These are phyloP conservation scores for Sanderia malayensis DNA, from an alignment of 30 jellyfish, hydroid and myxozoan genomes.

Conservation along the genomic window DNA sequence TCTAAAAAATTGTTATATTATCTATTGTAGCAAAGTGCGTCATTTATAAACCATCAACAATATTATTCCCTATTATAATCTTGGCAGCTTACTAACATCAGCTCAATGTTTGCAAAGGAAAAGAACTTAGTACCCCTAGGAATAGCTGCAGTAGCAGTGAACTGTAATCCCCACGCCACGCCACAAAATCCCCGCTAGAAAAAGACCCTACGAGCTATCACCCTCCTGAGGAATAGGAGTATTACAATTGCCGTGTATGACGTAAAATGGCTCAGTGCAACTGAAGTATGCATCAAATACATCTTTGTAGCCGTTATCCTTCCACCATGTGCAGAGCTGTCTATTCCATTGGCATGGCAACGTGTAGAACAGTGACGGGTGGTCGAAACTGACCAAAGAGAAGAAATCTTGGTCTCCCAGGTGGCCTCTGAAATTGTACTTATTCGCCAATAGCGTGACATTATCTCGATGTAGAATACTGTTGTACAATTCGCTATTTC, in stretches of 20 bases:
- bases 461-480: constrained; percentile 37
- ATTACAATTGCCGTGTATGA: constrained; percentile 84
- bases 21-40: too few relatives aligned
- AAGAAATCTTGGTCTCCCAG: constrained; percentile 92
- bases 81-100: too few relatives aligned
- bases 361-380: constrained; percentile 65
- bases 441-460: constrained; percentile 52
- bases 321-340: constrained; percentile 96
- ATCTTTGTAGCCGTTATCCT: constrained; percentile 59
- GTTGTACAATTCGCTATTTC: constrained; percentile 64
- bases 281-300: constrained; percentile 68
- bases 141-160: too few relatives aligned
- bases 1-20: too few relatives aligned
- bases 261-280: constrained; percentile 70
- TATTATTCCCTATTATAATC: too few relatives aligned
- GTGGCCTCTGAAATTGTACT: constrained; percentile 78
- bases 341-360: constrained; percentile 97
- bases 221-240: constrained; percentile 67
- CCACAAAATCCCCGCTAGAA: too few relatives aligned
- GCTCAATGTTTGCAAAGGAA: too few relatives aligned
- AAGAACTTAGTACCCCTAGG: too few relatives aligned
- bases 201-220: too few relatives aligned
- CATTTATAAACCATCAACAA: too few relatives aligned
- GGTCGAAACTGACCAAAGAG: constrained; percentile 67
- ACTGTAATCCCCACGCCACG: too few relatives aligned